phyloP scores from a whole-genome alignment of 2,113 vertebrate genomes.

The Miniopterus natalensis region DNA sequence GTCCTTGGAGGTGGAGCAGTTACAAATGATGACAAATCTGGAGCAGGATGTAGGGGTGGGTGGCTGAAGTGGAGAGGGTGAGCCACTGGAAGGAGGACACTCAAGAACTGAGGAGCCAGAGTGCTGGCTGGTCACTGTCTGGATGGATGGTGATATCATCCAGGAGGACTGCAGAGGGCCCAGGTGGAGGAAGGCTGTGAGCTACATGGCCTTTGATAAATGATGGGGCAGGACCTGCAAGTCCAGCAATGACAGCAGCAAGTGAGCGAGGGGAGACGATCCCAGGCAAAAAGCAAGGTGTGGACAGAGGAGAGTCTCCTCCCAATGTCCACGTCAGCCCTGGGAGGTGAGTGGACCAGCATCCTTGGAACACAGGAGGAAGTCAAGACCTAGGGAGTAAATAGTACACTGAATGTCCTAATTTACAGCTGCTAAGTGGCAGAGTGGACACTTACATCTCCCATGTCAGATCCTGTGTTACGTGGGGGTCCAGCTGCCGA shows the following conservation, averaged over 20 bases:
- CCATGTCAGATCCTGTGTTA: neutral
- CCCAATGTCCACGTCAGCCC: neutral
- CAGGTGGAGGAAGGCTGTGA: neutral
- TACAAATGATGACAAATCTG: neutral
- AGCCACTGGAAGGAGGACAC: neutral
- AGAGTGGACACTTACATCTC: too few relatives aligned
- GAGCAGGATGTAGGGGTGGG: neutral
- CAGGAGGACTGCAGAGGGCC: neutral
- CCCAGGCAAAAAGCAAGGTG: neutral
- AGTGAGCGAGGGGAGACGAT: neutral
- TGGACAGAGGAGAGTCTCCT: neutral
- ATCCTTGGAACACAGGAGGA: neutral
- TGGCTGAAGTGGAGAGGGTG: neutral
- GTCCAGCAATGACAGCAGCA: neutral
- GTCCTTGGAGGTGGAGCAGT: neutral
- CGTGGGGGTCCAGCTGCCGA: neutral
- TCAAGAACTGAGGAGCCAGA: neutral
- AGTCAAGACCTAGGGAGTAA: too few relatives aligned
- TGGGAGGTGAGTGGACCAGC: neutral
- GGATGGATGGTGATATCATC: slow-evolving; percentile 44
- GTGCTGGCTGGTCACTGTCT: neutral
- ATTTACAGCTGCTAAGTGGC: neutral
- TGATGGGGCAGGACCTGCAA: neutral
- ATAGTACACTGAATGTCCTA: neutral
- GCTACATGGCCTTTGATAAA: neutral